These are phyloP conservation scores for Arenicola marina DNA, from an alignment of 2,888 invertebrate genomes.

Conservation along the genomic window DNA sequence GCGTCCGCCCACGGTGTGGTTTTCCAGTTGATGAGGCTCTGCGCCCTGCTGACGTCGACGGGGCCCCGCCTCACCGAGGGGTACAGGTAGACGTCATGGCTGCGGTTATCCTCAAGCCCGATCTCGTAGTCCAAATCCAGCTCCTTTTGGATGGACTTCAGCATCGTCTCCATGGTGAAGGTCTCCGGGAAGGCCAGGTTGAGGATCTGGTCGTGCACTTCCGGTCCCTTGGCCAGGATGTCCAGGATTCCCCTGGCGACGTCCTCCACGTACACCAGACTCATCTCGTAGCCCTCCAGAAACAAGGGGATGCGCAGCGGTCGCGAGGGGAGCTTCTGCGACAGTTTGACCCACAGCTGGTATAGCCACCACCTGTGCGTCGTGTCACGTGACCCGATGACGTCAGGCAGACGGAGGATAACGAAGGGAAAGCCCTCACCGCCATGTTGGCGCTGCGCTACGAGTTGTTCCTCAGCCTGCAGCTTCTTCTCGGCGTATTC, in stretches of 20 bases:
- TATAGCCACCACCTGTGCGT: conserved; percentile 63
- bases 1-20: conserved; percentile 57
- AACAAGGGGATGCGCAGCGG: conserved; percentile 52
- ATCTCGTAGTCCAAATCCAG: conserved; percentile 9
- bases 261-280: conserved; percentile 62
- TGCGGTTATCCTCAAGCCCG: conserved; percentile 2
- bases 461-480: conserved; percentile 58
- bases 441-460: conserved; percentile 37
- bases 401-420: conserved; percentile 62
- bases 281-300: conserved; percentile 50
- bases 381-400: conserved; percentile 63
- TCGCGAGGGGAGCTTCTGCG: conserved; percentile 31
- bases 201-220: conserved; percentile 49
- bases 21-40: conserved; percentile 50
- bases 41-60: conserved; percentile 57
- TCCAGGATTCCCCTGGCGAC: conserved; percentile 55
- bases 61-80: conserved; percentile 61
- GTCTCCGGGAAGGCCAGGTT: conserved; percentile 60
- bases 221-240: conserved; percentile 16
- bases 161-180: conserved; percentile 51
- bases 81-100: conserved; percentile 47
- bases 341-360: conserved; percentile 61
- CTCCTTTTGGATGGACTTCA: conserved; percentile 44
- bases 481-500: conserved; percentile 62
- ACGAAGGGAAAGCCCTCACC: conserved; percentile 55